Percentiles rank a stretch among this genome's conserved stretches.
phyloP scores from a whole-genome alignment of 2,888 invertebrate genomes.

The Epicampocera succincta region DNA sequence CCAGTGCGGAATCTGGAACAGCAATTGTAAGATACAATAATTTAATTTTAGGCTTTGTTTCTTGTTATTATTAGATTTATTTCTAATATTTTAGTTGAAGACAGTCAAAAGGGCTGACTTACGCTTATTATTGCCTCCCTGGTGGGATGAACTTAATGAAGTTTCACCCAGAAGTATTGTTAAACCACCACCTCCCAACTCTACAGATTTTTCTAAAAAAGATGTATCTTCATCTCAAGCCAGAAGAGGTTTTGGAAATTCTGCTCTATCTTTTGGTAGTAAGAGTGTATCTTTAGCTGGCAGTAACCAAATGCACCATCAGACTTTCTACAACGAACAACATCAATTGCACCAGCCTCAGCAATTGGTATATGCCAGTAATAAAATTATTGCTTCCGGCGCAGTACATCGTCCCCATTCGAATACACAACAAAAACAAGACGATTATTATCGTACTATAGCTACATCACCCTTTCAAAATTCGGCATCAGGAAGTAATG shows the following conservation, averaged over 20 bases:
- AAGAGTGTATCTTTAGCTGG: conserved; percentile 30
- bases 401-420: conserved; percentile 53
- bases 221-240: conserved; percentile 30
- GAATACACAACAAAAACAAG: conserved; percentile 75
- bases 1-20: conserved; percentile 50
- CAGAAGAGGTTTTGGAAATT: conserved; percentile 49
- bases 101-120: conserved; percentile 94
- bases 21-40: conserved; percentile 40
- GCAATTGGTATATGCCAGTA: conserved; percentile 51
- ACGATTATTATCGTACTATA: conserved; percentile 83
- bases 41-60: not conserved
- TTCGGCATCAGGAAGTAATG: conserved; percentile 56
- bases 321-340: conserved; percentile 54
- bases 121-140: conserved; percentile 94
- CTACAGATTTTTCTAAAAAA: conserved; percentile 58
- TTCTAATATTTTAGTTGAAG: conserved; percentile 72
- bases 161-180: conserved; percentile 75
- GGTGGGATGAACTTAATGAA: conserved; percentile 97
- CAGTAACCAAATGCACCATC: conserved; percentile 50
- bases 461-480: conserved; percentile 84
- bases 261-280: conserved; percentile 37
- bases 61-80: not conserved
- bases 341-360: conserved; percentile 33
- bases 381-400: conserved; percentile 58
- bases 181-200: conserved; percentile 50